Evolutionary conservation across 2,797 vertebrate genomes (phyloP).

Genomic region (Percopsis omiscomaycus): DNA sequence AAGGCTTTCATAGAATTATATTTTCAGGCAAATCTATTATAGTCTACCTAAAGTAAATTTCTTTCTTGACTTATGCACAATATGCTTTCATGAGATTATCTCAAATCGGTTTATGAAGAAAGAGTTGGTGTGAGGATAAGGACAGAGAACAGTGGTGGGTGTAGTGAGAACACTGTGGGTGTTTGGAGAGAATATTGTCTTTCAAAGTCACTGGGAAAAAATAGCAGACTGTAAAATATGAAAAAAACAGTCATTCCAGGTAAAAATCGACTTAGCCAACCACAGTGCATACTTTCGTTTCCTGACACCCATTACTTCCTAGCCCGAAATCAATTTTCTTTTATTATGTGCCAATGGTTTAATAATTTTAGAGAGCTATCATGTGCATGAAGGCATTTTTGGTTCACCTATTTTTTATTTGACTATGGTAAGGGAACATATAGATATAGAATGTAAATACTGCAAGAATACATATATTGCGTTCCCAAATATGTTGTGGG

Average conservation of each 20-base stretch:
- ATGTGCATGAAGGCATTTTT: too few species aligned
- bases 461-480: too few species aligned
- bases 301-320: background rate
- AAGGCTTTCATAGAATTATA: too few species aligned
- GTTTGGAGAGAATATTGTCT: background rate
- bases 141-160: background rate
- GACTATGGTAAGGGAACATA: too few species aligned
- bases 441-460: too few species aligned
- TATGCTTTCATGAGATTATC: too few species aligned
- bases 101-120: background rate
- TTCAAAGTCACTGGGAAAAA: background rate
- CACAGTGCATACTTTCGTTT: background rate
- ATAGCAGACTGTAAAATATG: background rate
- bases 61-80: too few species aligned
- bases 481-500: too few species aligned
- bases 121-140: conserved; percentile 1
- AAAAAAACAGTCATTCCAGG: background rate
- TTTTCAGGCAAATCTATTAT: too few species aligned
- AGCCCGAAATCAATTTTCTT: background rate
- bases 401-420: too few species aligned
- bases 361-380: too few species aligned
- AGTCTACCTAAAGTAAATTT: too few species aligned
- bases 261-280: background rate
- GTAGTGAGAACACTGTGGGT: background rate
- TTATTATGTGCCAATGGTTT: background rate